These are phyloP conservation scores for Archips crataeganus DNA, from an alignment of 2,888 invertebrate genomes.

Conservation along the genomic window DNA sequence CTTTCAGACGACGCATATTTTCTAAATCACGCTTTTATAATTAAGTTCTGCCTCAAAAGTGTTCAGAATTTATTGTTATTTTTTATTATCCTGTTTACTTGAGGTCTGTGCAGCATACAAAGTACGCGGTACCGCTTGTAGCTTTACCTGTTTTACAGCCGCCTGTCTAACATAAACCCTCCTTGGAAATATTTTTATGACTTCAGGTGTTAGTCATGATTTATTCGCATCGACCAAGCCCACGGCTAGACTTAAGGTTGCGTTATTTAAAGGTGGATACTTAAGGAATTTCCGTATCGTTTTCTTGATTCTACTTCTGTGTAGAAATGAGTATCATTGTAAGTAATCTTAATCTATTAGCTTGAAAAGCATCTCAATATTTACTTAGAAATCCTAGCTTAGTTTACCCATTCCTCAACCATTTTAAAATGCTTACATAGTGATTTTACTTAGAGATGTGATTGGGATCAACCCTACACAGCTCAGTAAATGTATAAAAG, in stretches of 20 bases:
- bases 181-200: slow-evolving; percentile 14
- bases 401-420: not conserved
- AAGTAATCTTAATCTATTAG: no score
- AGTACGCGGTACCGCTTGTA: not conserved
- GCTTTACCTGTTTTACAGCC: slow-evolving; percentile 1
- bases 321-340: no score
- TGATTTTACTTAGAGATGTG: no score
- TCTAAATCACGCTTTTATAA: slow-evolving; percentile 27
- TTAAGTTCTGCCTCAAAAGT: not conserved
- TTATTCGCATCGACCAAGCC: not conserved
- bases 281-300: not conserved
- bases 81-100: not conserved
- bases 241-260: not conserved
- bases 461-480: no score
- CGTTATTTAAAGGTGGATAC: not conserved
- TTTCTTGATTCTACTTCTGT: not conserved
- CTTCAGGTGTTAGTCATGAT: slow-evolving; percentile 14
- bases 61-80: not conserved
- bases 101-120: slow-evolving; percentile 5
- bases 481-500: no score
- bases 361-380: not conserved
- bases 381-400: not conserved
- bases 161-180: slow-evolving; percentile 13
- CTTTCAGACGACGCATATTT: slow-evolving; percentile 21
- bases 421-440: not conserved